Conservation (phyloP, 92 coral and sea anemone genomes). For the Metridium senile region DNA sequence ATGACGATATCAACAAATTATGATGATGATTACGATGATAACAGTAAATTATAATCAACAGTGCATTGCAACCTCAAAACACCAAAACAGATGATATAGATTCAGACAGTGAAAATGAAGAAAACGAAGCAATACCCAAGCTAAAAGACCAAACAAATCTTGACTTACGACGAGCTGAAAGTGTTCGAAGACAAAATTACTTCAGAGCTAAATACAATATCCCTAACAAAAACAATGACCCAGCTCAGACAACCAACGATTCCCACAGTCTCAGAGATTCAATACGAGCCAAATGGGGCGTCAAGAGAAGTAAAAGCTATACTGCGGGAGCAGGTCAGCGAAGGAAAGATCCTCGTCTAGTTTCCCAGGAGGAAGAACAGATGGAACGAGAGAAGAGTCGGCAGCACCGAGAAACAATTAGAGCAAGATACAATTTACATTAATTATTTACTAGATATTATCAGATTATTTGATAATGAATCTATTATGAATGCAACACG, state of each 20-base stretch:
- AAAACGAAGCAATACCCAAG: conserved; percentile 39
- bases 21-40: too few relatives aligned
- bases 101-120: conserved; percentile 24
- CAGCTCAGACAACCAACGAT: conserved; percentile 31
- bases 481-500: too few relatives aligned
- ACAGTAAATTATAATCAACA: too few relatives aligned
- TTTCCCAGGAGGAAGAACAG: conserved; percentile 67
- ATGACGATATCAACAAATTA: too few relatives aligned
- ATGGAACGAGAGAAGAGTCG: conserved; percentile 70
- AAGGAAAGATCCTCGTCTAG: conserved; percentile 62
- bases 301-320: conserved; percentile 41
- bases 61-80: too few relatives aligned
- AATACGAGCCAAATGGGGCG: conserved; percentile 52
- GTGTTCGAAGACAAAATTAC: conserved; percentile 72
- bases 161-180: conserved; percentile 75
- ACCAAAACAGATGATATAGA: neutral
- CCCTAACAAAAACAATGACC: conserved; percentile 41
- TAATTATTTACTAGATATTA: neutral
- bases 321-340: conserved; percentile 18
- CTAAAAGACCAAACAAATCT: conserved; percentile 37
- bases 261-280: conserved; percentile 39
- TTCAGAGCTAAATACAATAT: conserved; percentile 72
- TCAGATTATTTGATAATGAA: neutral
- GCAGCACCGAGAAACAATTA: conserved; percentile 78
- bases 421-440: conserved; percentile 77